These are phyloP conservation scores for Drosophila suboccidentalis DNA, from an alignment of 2,888 invertebrate genomes.

Conservation along the genomic window DNA sequence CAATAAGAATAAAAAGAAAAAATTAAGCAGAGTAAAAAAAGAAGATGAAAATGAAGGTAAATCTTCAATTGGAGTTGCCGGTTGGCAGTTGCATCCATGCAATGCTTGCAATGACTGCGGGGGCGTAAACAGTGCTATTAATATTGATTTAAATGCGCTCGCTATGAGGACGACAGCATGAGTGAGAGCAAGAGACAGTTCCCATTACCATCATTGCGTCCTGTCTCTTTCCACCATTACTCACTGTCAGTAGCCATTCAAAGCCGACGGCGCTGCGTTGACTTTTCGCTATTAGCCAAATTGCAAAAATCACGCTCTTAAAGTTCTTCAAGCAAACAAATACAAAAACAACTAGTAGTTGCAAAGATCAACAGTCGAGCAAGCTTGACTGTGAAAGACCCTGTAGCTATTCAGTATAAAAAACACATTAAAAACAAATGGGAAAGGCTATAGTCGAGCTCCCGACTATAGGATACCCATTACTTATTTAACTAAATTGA, in stretches of 20 bases:
- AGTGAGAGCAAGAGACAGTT: constrained; percentile 12
- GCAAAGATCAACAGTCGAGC: background rate
- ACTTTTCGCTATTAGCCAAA: constrained; percentile 70
- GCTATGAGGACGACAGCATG: constrained; percentile 2
- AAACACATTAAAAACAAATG: no score
- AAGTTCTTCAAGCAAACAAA: constrained; percentile 48
- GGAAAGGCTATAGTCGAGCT: no score
- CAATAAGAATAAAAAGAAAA: constrained; percentile 11
- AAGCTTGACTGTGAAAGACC: background rate
- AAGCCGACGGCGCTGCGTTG: constrained; percentile 59
- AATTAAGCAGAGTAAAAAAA: background rate
- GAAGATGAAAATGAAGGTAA: constrained; percentile 50
- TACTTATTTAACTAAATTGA: no score
- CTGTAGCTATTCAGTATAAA: background rate
- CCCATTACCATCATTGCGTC: constrained; percentile 22
- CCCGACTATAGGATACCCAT: no score
- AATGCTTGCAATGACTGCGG: constrained; percentile 32
- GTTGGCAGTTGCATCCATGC: constrained; percentile 44
- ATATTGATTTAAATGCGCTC: constrained; percentile 72
- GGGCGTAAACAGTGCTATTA: constrained; percentile 68
- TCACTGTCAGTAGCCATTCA: constrained; percentile 64
- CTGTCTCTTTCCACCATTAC: constrained; percentile 46
- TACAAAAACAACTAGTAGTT: background rate
- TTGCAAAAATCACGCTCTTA: constrained; percentile 70
- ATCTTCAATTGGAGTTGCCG: constrained; percentile 54